These are phyloP conservation scores for Axea sp. DNA, from an alignment of 2,888 invertebrate species.

Conservation along the genomic window DNA sequence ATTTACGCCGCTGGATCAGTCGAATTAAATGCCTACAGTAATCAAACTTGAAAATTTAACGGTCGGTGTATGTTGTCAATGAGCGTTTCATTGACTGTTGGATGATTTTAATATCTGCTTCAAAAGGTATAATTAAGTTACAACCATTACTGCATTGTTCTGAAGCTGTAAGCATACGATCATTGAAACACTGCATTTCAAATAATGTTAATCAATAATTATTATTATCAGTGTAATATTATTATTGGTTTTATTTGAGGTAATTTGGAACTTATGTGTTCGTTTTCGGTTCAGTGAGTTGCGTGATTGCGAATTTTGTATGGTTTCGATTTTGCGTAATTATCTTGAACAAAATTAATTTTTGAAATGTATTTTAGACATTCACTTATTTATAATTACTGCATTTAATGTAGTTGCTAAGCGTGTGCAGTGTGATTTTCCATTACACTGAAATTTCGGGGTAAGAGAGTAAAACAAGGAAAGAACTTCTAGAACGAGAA, in stretches of 20 bases:
- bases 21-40: constrained; percentile 10
- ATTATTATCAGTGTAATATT: background rate
- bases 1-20: constrained; percentile 6
- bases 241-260: background rate
- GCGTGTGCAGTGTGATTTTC: too few relatives aligned
- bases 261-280: background rate
- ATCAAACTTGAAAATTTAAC: constrained; percentile 16
- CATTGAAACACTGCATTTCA: background rate
- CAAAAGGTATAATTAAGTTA: background rate
- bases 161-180: too few relatives aligned
- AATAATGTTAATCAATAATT: background rate
- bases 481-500: too few relatives aligned
- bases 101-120: background rate
- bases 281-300: background rate
- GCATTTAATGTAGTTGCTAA: too few relatives aligned
- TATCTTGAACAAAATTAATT: background rate
- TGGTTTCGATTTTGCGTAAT: background rate
- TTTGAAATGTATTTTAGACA: too few relatives aligned
- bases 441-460: too few relatives aligned
- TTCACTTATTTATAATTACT: too few relatives aligned
- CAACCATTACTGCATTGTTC: too few relatives aligned
- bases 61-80: constrained; percentile 8
- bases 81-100: background rate
- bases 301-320: background rate
- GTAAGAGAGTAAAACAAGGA: too few relatives aligned